These are phyloP conservation scores for Adela reaumurella DNA, from an alignment of 2,888 invertebrate genomes.

Conservation along the genomic window DNA sequence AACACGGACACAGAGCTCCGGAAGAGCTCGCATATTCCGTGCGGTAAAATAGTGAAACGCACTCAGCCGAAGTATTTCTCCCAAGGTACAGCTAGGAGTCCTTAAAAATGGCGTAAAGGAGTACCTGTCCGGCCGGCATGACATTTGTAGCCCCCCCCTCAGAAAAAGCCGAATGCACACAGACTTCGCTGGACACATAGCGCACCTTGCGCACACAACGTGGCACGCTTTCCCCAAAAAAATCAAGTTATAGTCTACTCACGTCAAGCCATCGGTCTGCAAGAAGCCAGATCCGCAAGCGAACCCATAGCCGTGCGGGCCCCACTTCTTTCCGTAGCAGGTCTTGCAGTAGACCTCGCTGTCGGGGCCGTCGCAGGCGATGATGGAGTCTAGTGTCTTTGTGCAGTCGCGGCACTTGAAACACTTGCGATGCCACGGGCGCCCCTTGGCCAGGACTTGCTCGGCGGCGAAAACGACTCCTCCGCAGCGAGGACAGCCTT, in stretches of 20 bases:
- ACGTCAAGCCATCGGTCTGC: slow-evolving; percentile 87
- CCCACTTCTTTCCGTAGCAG: slow-evolving; percentile 97
- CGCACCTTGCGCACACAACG: no score
- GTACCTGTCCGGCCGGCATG: no score
- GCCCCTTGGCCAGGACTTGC: slow-evolving; percentile 85
- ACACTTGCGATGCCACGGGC: slow-evolving; percentile 91
- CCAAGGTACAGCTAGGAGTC: no score
- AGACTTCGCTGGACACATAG: no score
- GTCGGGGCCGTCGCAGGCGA: slow-evolving; percentile 92
- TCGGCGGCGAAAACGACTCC: slow-evolving; percentile 93
- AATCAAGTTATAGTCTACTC: no score
- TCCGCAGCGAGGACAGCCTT: slow-evolving; percentile 87
- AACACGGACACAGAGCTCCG: no score
- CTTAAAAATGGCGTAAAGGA: not conserved
- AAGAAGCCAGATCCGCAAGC: slow-evolving; percentile 93
- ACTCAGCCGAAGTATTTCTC: no score
- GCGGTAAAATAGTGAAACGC: no score
- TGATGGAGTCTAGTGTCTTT: slow-evolving; percentile 92
- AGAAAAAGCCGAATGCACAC: no score
- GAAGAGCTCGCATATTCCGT: no score
- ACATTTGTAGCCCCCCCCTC: no score
- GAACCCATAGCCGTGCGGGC: slow-evolving; percentile 94
- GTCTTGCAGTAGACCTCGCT: slow-evolving; percentile 93
- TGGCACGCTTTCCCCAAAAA: no score
- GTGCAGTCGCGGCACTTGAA: slow-evolving; percentile 91